Evolutionary conservation across 2,113 vertebrate species (phyloP).

Genomic region (Cariama cristata): DNA sequence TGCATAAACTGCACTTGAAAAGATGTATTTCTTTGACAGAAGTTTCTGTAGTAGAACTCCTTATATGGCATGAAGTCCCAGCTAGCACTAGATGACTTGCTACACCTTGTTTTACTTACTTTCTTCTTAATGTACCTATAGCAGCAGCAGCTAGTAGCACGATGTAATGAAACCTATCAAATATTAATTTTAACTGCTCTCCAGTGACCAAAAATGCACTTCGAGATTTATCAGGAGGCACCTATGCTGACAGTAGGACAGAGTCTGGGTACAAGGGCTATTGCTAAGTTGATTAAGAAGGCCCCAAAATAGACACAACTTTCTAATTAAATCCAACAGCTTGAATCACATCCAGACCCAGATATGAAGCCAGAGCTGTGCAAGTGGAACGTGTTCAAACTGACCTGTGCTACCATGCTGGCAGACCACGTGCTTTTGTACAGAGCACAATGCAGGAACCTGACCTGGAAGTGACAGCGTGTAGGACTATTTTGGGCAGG

Average conservation of each 20-base stretch:
- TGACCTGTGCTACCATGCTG: fast-evolving
- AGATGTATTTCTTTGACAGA: background rate
- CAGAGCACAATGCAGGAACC: background rate
- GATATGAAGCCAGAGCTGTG: background rate
- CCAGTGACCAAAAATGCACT: background rate
- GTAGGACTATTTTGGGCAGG: background rate
- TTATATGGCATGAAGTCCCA: background rate
- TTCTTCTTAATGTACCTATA: background rate
- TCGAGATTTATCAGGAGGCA: background rate
- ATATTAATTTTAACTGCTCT: constrained; percentile 20
- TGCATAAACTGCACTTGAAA: background rate
- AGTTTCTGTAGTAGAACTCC: background rate
- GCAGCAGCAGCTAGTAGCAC: background rate
- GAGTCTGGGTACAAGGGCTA: background rate
- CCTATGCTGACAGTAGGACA: background rate
- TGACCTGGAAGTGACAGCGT: fast-evolving
- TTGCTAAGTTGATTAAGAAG: background rate
- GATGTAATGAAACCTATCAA: background rate
- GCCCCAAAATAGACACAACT: constrained; percentile 26
- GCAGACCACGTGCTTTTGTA: background rate
- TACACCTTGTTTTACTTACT: background rate
- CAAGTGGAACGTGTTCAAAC: background rate
- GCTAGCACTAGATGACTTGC: background rate
- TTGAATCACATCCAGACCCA: constrained; percentile 16
- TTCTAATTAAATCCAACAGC: constrained; percentile 45